Evolutionary conservation across 2,113 vertebrate species (phyloP).

Genomic region (Tinamus guttatus): DNA sequence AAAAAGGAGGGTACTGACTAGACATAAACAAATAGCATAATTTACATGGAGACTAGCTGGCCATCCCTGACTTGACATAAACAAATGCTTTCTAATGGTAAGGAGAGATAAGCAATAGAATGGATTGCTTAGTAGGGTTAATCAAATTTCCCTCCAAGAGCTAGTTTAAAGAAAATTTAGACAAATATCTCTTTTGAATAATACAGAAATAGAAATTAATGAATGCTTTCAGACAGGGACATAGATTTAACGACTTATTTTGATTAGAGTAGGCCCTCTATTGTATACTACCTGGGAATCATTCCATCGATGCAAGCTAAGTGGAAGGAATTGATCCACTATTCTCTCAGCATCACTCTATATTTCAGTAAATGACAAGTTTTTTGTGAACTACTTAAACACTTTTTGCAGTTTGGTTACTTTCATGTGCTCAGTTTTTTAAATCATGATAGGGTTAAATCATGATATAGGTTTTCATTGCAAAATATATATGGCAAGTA

Average conservation of each 20-base stretch:
- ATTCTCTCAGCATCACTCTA: neutral
- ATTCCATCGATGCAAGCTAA: neutral
- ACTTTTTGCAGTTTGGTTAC: neutral
- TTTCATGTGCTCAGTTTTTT: neutral
- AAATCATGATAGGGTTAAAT: neutral
- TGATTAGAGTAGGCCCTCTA: conserved; percentile 5
- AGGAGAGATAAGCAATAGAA: neutral
- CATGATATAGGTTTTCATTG: neutral
- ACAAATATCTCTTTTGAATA: neutral
- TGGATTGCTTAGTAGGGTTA: neutral
- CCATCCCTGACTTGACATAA: neutral
- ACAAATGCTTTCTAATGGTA: neutral
- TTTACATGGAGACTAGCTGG: neutral
- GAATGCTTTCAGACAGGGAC: neutral
- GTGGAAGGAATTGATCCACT: neutral
- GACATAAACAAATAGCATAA: neutral
- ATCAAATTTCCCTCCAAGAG: neutral
- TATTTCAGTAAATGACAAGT: neutral
- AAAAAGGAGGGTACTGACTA: neutral
- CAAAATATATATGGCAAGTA: neutral
- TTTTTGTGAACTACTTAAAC: neutral
- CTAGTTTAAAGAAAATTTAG: neutral
- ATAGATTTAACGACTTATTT: conserved; percentile 26
- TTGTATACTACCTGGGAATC: neutral
- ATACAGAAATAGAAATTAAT: neutral